A percentile compares a stretch with the other conserved stretches of the same genome.
phyloP scores from a whole-genome alignment of 2,797 vertebrate genomes.

The Pyrrhura leucotis region DNA sequence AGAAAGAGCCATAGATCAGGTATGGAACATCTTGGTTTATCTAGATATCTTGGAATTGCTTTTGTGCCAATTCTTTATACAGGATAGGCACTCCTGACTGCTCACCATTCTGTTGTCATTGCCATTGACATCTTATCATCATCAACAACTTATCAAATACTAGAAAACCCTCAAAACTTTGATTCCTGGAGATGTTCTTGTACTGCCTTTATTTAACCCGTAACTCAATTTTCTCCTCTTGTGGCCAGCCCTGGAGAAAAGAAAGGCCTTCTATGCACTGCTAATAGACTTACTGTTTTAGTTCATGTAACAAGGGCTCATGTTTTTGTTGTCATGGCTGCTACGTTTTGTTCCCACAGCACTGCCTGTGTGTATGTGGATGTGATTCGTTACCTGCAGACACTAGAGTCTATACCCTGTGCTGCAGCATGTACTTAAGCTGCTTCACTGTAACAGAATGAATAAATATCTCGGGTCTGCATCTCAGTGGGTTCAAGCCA shows the following conservation, averaged over 20 bases:
- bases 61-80: neutral
- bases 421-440: neutral
- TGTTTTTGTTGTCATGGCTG: constrained; percentile 37
- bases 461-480: neutral
- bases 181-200: neutral
- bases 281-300: neutral
- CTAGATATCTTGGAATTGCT: neutral
- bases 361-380: neutral
- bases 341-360: constrained; percentile 46
- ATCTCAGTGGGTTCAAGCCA: neutral
- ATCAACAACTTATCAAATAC: neutral
- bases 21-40: neutral
- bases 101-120: neutral
- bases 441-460: neutral
- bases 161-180: neutral
- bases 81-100: neutral
- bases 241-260: neutral
- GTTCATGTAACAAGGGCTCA: neutral
- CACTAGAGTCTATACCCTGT: neutral
- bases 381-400: constrained; percentile 36
- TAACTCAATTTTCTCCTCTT: neutral
- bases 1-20: neutral
- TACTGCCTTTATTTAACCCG: neutral
- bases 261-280: neutral
- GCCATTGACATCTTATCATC: neutral